A percentile compares a stretch with the other conserved stretches of the same genome.
These are phyloP conservation scores for Paralichthys olivaceus DNA, from an alignment of 2,113 vertebrate genomes.

Conservation along the genomic window DNA sequence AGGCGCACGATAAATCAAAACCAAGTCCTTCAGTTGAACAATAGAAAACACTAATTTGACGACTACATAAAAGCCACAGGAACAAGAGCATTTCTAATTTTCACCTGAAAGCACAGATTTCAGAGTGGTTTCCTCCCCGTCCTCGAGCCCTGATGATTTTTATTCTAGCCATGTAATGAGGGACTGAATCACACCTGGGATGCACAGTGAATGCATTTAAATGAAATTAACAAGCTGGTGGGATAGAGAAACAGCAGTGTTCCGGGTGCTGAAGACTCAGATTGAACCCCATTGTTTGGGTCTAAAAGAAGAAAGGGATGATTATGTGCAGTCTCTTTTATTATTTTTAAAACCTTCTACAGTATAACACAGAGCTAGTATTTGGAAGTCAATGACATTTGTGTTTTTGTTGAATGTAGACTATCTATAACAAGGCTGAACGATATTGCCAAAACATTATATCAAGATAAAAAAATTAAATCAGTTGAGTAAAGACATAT, in stretches of 20 bases:
- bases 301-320: background rate
- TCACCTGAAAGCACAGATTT: background rate
- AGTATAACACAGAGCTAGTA: too few relatives aligned
- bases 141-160: slow-evolving; percentile 40
- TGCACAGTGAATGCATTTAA: slow-evolving; percentile 45
- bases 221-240: slow-evolving; percentile 45
- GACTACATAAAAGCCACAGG: background rate
- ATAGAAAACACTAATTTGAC: slow-evolving; percentile 11
- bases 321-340: background rate
- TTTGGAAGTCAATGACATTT: too few relatives aligned
- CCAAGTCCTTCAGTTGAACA: slow-evolving; percentile 12
- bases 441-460: background rate
- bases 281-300: slow-evolving; percentile 22
- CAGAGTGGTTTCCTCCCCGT: background rate
- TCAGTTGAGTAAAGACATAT: too few relatives aligned
- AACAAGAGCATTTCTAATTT: background rate
- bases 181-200: slow-evolving; percentile 58
- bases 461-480: too few relatives aligned
- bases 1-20: slow-evolving; percentile 15
- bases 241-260: slow-evolving; percentile 20
- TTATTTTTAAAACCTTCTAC: background rate
- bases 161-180: slow-evolving; percentile 54
- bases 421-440: background rate
- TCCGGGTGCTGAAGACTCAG: background rate
- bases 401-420: background rate